Base-by-base conservation (phyloP, 2,797 vertebrate genomes). In the Aulostomus chinensis region DNA sequence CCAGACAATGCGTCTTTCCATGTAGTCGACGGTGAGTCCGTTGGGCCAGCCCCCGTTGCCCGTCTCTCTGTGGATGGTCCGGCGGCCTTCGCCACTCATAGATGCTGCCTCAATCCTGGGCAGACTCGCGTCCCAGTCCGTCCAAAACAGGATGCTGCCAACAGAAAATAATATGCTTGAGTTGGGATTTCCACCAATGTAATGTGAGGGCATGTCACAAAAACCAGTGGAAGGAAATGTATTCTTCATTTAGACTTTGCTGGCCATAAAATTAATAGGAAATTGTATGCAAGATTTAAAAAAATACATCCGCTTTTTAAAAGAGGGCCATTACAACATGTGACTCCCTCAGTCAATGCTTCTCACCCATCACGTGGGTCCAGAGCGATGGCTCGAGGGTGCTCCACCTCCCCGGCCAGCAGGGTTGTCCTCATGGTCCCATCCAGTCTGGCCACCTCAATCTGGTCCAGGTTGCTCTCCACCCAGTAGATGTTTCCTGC, bases 401-500 rank as follows among this genome's bases (percentile, higher is more conserved):
- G 96, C 68, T 98, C 95, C 12, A 98, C 95, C 72, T 95, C 95
- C 35, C 96, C 95, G 0, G 95, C 96, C 73, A 98, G 76, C 52
- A 98, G 90, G 0, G 96, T 97, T 38, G 94, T 98, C 39, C 95
- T 65, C 90, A 98, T 97, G 49, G 93, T 94, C 41, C 95, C 95
- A 0, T 98, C 93, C 69, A 98, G 83, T 58, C 94, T 97, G 78
- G 96, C 96, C 70, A 98, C 96, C 61, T 98, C 96, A 0, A 98
- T 98, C 86, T 98, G 96, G 85, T 98, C 96, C 77, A 98, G 86
- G 84, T 98, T 97, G 78, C 95, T 98, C 83, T 98, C 96, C 56
- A 98, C 96, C 96, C 96, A 97, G 86, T 98, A 98, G 85, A 98
- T 98, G 81, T 97, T 98, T 72, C 96, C 95, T 0, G 96, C 96